Base-by-base conservation (phyloP, 53 echinoderm and acorn worm species). In the Mesocentrotus franciscanus region DNA sequence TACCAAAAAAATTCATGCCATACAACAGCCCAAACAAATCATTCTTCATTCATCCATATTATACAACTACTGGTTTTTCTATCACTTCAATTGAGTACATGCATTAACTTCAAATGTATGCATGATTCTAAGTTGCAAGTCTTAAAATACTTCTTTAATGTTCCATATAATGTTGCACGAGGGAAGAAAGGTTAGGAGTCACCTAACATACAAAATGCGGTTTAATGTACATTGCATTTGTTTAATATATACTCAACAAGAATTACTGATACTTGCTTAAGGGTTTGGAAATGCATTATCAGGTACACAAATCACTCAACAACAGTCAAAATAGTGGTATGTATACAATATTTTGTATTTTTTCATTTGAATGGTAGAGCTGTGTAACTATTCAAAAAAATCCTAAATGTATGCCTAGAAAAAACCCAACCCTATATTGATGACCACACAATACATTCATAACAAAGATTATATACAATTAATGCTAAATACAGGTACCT, bases 381-480 rank as follows among this genome's bases (percentile, higher is more conserved):
- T 39, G 22, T 55, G 18, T 42, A 42, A 75, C 22, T 20, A 14
- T 84, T 24, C 49, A 22, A 0, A 20, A 20, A 8, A 87, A 57
- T 58, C 58, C 56, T n/a, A 56, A 87, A 56, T 56, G 16, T n/a
- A 56, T 58, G n/a, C 58, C 29, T 57, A 57, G 87, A 29, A 58
- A 22, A 49, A 84, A 79, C 10, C 14, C 14, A 34, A 81, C 14
- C 39, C 35, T 56, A 55, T 56, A 85, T 56, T 56, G 49, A 85
- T 56, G 85, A 49, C 85, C 87, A 87, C 58, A 58, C 58, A 87
- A 58, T 87, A 87, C 57, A 57, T 87, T 61, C 22, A 91, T 62
- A 39, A 91, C 91, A 93, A 93, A 93, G 81, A 93, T 81, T 93
- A 93, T 93, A 81, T 93, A 93, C 93, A 93, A 58, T 79, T 78